Base-by-base conservation (phyloP, 2,797 vertebrate species). In the Clarias platycephalus region DNA sequence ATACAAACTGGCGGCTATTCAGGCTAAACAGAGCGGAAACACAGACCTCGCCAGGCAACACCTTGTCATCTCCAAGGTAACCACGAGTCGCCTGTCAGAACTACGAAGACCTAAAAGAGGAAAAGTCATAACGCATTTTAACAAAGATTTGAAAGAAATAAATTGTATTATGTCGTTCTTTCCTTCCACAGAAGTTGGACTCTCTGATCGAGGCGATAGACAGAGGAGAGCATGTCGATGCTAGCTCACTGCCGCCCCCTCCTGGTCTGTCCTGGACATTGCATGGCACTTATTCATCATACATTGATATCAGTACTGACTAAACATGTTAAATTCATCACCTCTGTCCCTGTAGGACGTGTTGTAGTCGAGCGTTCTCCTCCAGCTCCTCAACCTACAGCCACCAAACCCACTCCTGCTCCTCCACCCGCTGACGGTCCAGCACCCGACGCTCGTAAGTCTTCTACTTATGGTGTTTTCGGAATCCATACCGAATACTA, bases 1-100 rank as follows among this genome's bases (percentile, higher is more conserved):
- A 40, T 98, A 97, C 81, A 97, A 98, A 85, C 85, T 97, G 80
- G 96, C 96, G 0, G 97, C 97, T 7, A 91, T 97, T 74, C 91
- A 92, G 0, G 94, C 96, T 89, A 98, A 97, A 87, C 96, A 96
- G 88, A 90, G 89, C 1, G 96, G 95, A 0, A 90, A 96, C 84
- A 90, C 93, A 0, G 92, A 95, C 6, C 79, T 87, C 5, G 97
- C 97, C 71, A 88, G 95, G 71, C 94, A 92, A 58, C 89, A 92
- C 87, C 97, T 96, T 85, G 88, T 94, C 28, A 89, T 93, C 44
- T 95, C 96, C 83, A 98, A 97, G 96, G 97, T 98, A 89, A 89
- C 18, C n/a, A 2, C 49, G 37, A 20, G 5, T 20, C 8, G 44
- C 28, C 44, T n/a, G 9, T 49, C 18, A 10, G 26, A 49, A 49